These are phyloP conservation scores for Stylophora pistillata DNA, from an alignment of 64 coral and sea anemone species.

Conservation along the genomic window DNA sequence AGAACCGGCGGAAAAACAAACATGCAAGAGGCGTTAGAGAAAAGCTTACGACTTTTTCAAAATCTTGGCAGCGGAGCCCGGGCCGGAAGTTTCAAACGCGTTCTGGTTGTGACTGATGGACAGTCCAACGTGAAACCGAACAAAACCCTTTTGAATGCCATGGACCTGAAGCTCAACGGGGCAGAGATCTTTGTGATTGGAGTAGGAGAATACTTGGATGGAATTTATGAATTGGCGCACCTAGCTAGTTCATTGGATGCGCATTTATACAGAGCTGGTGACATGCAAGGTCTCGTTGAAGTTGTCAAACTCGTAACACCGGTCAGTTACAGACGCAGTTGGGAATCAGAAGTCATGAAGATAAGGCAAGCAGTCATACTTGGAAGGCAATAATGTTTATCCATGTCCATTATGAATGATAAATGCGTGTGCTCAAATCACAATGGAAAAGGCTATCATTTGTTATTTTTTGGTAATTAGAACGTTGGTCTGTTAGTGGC, in stretches of 20 bases:
- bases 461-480: too few species aligned
- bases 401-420: neutral
- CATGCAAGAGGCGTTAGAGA: conserved; percentile 23
- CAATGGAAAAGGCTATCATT: too few species aligned
- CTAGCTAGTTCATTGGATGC: conserved; percentile 47
- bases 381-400: neutral
- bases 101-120: conserved; percentile 53
- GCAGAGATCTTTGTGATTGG: conserved; percentile 56
- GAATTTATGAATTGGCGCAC: conserved; percentile 37
- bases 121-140: conserved; percentile 59
- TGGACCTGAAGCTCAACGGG: conserved; percentile 36
- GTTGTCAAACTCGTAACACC: conserved; percentile 58
- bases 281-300: conserved; percentile 44
- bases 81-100: conserved; percentile 38
- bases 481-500: too few species aligned
- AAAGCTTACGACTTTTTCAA: conserved; percentile 12
- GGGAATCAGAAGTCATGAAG: neutral
- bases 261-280: conserved; percentile 56
- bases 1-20: conserved; percentile 24
- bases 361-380: neutral
- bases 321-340: neutral
- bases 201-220: conserved; percentile 50
- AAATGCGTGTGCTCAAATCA: too few species aligned
- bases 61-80: conserved; percentile 30
- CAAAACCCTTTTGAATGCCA: conserved; percentile 44